Evolutionary conservation across 2,888 invertebrate species (phyloP), one percentile per base, ranked within the genome.

Genomic region (Apodemia zela): DNA sequence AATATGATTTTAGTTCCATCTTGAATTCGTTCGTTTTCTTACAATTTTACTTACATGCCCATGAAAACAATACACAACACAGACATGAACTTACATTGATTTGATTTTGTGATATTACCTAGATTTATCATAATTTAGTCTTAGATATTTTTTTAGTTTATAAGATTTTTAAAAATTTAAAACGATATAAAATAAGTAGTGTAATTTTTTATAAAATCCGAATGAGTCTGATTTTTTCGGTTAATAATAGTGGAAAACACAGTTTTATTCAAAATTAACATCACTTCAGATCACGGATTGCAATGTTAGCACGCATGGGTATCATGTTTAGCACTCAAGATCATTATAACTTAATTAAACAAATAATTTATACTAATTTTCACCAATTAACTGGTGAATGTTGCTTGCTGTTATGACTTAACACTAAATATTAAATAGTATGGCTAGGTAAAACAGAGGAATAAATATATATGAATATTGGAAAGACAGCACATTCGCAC

Each of bases 281-380:
- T 54, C 84, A 87, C 85, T 81, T 76, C 75, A 75, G 76, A 72
- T 78, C 87, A 87, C 86, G 77, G 80, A 85, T 78, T 86, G 90
- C 85, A 87, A 84, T 80, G 78, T 42, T 80, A 84, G 89, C 90
- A 89, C 88, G 90, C 90, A 90, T 91, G 90, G 82, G 82, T 84
- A 82, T 75, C 79, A 80, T 81, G 77, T 70, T 42, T 78, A 81
- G 89, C 87, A 90, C 89, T 69, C 71, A 42, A 71, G 68, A 74
- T 69, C 64, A 65, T 54, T 54, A 63, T 58, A 62, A 66, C 65
- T 73, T 71, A 75, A 69, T 71, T 66, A 64, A 71, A 71, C 68
- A 68, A 71, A 69, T 71, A 69, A 68, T 65, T 72, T 73, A 78
- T 78, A 87, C 85, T 87, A 88, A 89, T 79, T 82, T 75, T 81